Conservation (phyloP, 2,888 invertebrate genomes). For the Agrilus cyanescens region DNA sequence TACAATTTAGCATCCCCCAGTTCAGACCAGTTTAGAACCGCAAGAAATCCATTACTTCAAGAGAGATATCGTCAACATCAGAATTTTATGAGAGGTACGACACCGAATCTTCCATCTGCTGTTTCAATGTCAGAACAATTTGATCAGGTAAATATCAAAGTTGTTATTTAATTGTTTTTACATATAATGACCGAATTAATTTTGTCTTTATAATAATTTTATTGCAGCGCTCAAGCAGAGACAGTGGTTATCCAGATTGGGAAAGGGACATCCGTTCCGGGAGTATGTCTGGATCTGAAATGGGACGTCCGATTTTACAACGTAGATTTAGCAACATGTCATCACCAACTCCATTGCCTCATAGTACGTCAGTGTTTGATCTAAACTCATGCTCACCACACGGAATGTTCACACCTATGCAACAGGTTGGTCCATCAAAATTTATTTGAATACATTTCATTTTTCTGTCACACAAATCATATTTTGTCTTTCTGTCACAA, state of each 20-base stretch:
- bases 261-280: conserved; percentile 32
- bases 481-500: conserved; percentile 1
- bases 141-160: conserved; percentile 23
- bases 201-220: background rate
- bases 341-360: conserved; percentile 24
- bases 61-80: conserved; percentile 48
- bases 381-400: conserved; percentile 34
- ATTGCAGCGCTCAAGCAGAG: conserved; percentile 32
- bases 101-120: conserved; percentile 31
- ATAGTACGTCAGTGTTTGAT: conserved; percentile 45
- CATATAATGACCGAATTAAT: background rate
- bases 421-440: conserved; percentile 39
- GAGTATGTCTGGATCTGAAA: conserved; percentile 33
- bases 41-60: conserved; percentile 32
- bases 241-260: conserved; percentile 37
- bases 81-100: conserved; percentile 38
- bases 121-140: conserved; percentile 24
- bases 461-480: background rate
- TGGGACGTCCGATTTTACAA: conserved; percentile 17
- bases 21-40: background rate
- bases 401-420: conserved; percentile 37
- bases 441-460: background rate
- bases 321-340: conserved; percentile 31
- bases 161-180: background rate
- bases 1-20: conserved; percentile 19